A percentile compares a stretch with the other conserved stretches of the same genome.
Evolutionary conservation across 2,888 invertebrate genomes (phyloP).

Genomic region (Perdita meconis): DNA sequence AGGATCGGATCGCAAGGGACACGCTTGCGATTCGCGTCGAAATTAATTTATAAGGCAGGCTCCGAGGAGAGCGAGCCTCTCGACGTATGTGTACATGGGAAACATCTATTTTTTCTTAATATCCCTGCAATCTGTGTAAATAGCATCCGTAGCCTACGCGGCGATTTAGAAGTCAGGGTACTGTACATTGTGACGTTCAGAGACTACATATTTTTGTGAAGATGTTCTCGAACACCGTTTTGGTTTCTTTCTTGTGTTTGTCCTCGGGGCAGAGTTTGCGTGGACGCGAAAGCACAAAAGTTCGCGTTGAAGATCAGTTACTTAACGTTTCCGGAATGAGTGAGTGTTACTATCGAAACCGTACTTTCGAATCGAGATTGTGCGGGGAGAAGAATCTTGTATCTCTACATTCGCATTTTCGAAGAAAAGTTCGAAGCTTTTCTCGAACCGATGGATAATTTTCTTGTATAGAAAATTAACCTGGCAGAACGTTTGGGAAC

Average conservation of each 20-base stretch:
- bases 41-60: background rate
- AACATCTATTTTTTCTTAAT: constrained; percentile 59
- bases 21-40: background rate
- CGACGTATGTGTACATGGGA: constrained; percentile 12
- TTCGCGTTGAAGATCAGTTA: constrained; percentile 4
- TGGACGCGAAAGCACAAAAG: constrained; percentile 48
- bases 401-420: too few relatives aligned
- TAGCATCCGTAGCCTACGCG: constrained; percentile 39
- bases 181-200: constrained; percentile 40
- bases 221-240: constrained; percentile 41
- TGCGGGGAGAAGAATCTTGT: too few relatives aligned
- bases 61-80: constrained; percentile 3
- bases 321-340: background rate
- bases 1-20: background rate
- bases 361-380: constrained; percentile 15
- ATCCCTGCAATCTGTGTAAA: constrained; percentile 51
- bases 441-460: too few relatives aligned
- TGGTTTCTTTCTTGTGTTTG: constrained; percentile 5
- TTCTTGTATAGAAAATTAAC: background rate
- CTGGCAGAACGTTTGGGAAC: constrained; percentile 3
- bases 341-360: constrained; percentile 67
- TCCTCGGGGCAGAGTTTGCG: constrained; percentile 3
- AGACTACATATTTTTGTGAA: constrained; percentile 74
- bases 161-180: constrained; percentile 49
- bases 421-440: too few relatives aligned